Base-by-base conservation (phyloP, 1,140 invertebrate species). In the Chelonus insularis region DNA sequence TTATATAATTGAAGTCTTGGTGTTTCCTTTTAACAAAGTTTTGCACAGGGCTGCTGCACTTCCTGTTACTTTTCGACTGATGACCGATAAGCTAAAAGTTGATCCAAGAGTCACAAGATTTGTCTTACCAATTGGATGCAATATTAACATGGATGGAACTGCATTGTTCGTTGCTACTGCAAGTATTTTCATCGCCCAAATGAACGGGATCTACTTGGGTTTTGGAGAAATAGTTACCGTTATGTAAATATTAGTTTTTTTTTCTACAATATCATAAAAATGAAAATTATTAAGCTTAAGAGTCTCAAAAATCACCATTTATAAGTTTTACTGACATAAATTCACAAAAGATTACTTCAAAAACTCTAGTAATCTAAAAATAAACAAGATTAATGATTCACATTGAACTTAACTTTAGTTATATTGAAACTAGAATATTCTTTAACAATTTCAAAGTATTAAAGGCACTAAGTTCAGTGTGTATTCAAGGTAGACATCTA, bases 111-210 rank as follows among this genome's bases (percentile, higher is more conserved):
- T 99, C 47, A 95, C 95, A 0, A 85, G 93, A 57, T 96, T 96
- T 79, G 91, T 96, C 11, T 82, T 97, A 4, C 94, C 94, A 0
- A 93, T 96, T 64, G 93, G 93, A 16, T 93, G 91, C 71, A 95
- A 94, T 64, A 90, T 96, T 67, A 97, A 97, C 78, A 95, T 95
- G 89, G 94, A 97, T 72, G 96, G 96, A 8, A 97, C 95, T 1
- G 95, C 95, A 0, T 79, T 97, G 5, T 98, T 95, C 76, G 88
- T 97, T 11, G 86, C 93, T 0, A 87, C 94, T 0, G 92, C 94
- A 3, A 91, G 92, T 34, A 88, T 96, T 63, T 98, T 97, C 77
- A 90, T 97, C 34, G 94, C 94, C 34, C 95, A 97, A 80, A 92
- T 96, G 86, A 92, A 94, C 68, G 89, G 89, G 54, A 90, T 94